A percentile compares a stretch with the other conserved stretches of the same genome.
Evolutionary conservation across 2,113 vertebrate genomes (phyloP).

Genomic region (Struthidea cinerea): DNA sequence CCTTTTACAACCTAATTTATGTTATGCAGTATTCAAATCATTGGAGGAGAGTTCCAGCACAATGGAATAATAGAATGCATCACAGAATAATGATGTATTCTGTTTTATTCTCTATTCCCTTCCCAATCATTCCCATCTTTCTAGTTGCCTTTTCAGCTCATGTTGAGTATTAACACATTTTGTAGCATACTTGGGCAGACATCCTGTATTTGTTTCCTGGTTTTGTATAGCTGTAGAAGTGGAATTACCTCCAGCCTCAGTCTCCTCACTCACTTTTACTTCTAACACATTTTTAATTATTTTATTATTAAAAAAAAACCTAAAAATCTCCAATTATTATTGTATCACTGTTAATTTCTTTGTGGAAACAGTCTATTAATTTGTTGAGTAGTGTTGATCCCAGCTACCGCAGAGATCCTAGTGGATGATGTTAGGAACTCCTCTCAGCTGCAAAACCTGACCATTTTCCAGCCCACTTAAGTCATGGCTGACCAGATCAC

Average conservation of each 20-base stretch:
- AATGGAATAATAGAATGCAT: background rate
- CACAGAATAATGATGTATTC: background rate
- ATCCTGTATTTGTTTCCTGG: background rate
- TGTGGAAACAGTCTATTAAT: background rate
- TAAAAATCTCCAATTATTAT: background rate
- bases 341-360: background rate
- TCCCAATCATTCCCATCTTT: background rate
- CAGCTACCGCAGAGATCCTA: background rate
- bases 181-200: background rate
- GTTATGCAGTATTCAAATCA: background rate
- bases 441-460: background rate
- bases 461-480: background rate
- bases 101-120: background rate
- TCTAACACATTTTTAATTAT: background rate
- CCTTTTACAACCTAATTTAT: background rate
- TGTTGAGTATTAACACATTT: background rate
- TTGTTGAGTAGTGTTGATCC: background rate
- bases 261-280: background rate
- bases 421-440: background rate
- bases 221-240: background rate
- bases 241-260: background rate
- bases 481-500: background rate
- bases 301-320: background rate
- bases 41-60: background rate
- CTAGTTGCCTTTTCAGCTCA: background rate